A percentile compares a stretch with the other conserved stretches of the same genome.
Evolutionary conservation across 2,888 invertebrate species (phyloP).

Genomic region (Aphidius colemani): DNA sequence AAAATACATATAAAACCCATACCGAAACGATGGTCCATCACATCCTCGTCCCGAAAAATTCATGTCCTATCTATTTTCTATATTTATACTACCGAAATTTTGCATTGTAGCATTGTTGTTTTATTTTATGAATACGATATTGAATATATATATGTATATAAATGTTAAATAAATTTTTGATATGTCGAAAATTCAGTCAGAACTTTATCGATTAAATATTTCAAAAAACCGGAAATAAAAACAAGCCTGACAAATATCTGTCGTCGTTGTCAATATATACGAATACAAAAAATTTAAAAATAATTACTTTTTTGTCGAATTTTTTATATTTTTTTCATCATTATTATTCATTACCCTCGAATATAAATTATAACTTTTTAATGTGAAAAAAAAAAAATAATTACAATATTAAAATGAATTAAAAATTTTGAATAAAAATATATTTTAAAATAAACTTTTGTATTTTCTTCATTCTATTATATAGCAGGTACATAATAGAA

Average conservation of each 20-base stretch:
- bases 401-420: too few species aligned
- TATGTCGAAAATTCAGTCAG: neutral
- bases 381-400: neutral
- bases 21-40: constrained; percentile 23
- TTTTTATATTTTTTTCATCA: neutral
- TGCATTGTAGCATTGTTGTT: too few species aligned
- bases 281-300: too few species aligned
- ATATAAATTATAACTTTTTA: neutral
- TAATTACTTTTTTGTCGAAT: neutral
- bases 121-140: neutral
- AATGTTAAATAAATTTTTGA: neutral
- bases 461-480: constrained; percentile 3
- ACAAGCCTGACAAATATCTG: constrained; percentile 4
- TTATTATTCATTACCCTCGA: too few species aligned
- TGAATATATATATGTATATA: neutral
- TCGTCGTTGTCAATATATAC: neutral
- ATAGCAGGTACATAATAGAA: neutral
- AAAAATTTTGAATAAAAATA: neutral
- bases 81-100: too few species aligned
- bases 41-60: neutral
- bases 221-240: neutral
- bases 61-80: too few species aligned
- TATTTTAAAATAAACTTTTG: constrained; percentile 8
- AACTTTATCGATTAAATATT: neutral
- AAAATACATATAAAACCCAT: constrained; percentile 8